Base-by-base conservation (phyloP, 2,797 vertebrate genomes). In the Psittacula derbiana region DNA sequence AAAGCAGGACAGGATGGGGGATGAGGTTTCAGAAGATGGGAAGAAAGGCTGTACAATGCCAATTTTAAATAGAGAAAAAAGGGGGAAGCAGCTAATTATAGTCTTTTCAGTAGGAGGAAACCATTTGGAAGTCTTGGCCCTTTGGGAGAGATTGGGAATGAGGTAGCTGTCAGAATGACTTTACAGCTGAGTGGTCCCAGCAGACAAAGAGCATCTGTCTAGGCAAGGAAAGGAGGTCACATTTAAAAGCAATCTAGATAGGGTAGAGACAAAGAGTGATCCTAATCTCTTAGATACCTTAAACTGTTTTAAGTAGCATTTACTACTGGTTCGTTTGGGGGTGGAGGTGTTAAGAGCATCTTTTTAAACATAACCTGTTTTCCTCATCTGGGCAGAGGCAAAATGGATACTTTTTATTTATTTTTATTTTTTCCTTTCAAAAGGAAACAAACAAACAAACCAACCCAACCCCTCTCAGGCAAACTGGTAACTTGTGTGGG, bases 1-100 rank as follows among this genome's bases (percentile, higher is more conserved):
- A 92, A 93, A 91, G 62, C 73, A 81, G 52, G 55, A 73, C 41
- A 47, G 85, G 73, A 84, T 62, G 80, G n/a, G 62, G 31, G 23
- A 61, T 43, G 72, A 83, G 43, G 44, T 64, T 83, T 87, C 50
- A 76, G 67, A 75, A 82, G 31, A 55, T 33, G 52, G 80, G 80
- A 93, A 80, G 89, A 94, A 84, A 86, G 46, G 49, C 80, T 80
- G 27, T 36, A 24, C 61, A 86, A 78, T 2, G 23, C 25, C 70
- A 58, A 12, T 84, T 81, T 95, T 71, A 83, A 88, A 80, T 36
- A 73, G 87, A 95, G 23, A 46, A 12, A 94, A 94, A 93, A 16
- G 25, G 36, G 49, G 52, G 71, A 96, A 95, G 69, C 30, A 72
- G 76, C 67, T 97, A 95, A 96, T 96, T 96, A 73, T 88, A 96